Conservation (phyloP, 2,113 vertebrate species). For the Piaya cayana region DNA sequence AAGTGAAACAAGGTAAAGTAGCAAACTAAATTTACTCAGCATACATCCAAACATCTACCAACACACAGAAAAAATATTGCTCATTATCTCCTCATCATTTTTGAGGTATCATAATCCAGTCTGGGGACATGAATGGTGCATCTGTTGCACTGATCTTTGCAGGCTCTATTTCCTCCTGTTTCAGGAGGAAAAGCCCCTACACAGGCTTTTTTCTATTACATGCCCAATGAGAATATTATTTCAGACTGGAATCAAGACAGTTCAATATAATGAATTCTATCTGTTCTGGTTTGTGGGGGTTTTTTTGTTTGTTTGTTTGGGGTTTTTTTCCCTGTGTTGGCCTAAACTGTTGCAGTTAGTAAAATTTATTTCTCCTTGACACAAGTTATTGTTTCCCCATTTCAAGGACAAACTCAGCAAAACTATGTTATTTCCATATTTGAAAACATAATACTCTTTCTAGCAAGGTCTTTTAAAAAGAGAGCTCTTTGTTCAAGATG, state of each 20-base stretch:
- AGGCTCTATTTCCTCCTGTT: neutral
- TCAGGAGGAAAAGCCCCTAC: neutral
- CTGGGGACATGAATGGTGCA: neutral
- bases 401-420: neutral
- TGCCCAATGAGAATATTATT: neutral
- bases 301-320: too few species aligned
- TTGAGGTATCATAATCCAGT: neutral
- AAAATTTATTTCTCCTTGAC: neutral
- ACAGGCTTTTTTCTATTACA: neutral
- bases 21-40: neutral
- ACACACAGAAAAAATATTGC: rapidly evolving
- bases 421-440: neutral
- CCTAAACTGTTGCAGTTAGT: neutral
- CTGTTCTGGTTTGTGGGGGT: neutral
- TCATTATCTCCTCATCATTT: neutral
- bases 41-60: rapidly evolving
- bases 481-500: neutral
- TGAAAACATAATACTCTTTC: neutral
- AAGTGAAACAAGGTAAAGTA: neutral
- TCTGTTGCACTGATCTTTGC: neutral
- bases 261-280: neutral
- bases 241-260: neutral
- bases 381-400: neutral
- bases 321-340: rapidly evolving
- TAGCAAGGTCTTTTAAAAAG: neutral